Percentiles rank a stretch among this genome's conserved stretches.
Evolutionary conservation across 1,140 invertebrate genomes (phyloP).

Genomic region (Bombus difficillimus): DNA sequence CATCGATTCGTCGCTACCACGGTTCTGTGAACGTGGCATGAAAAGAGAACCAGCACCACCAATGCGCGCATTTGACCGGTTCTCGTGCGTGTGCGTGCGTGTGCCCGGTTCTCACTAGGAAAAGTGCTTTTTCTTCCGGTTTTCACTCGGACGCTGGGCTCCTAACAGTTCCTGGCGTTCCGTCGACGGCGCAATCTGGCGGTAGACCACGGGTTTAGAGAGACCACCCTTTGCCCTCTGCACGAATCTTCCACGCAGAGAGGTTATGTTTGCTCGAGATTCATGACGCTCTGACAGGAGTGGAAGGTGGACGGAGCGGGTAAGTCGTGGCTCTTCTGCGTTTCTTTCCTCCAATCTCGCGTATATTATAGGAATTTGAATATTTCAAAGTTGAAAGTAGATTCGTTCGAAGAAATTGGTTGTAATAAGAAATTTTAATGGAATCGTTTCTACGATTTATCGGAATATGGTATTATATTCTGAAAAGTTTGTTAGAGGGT

Average conservation of each 20-base stretch:
- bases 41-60: conserved; percentile 46
- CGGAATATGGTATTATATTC: neutral
- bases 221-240: conserved; percentile 15
- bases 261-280: conserved; percentile 62
- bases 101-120: neutral
- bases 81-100: conserved; percentile 17
- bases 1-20: conserved; percentile 66
- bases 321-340: conserved; percentile 45
- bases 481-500: neutral
- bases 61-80: conserved; percentile 37
- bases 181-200: conserved; percentile 55
- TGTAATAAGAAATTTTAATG: neutral
- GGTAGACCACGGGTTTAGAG: conserved; percentile 13
- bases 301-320: conserved; percentile 63
- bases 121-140: neutral
- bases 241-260: conserved; percentile 22
- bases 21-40: conserved; percentile 58
- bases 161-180: conserved; percentile 1
- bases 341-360: no score
- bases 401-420: neutral
- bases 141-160: neutral
- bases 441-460: neutral
- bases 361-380: neutral
- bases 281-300: conserved; percentile 72
- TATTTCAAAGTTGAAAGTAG: neutral